Base-by-base conservation (phyloP, 2,113 vertebrate genomes). In the Melanerpes formicivorus region DNA sequence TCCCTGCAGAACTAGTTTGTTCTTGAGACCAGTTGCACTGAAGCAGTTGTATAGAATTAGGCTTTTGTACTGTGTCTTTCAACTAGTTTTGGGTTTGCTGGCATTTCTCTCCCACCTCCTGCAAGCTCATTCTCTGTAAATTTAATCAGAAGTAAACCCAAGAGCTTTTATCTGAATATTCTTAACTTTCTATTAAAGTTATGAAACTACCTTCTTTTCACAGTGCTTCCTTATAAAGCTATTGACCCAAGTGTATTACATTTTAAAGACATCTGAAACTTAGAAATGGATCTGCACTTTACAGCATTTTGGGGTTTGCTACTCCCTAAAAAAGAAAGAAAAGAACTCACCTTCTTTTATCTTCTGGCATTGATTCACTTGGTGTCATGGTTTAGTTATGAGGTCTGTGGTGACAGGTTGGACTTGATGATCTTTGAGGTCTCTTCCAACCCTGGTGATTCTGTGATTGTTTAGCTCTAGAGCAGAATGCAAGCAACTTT, bases 1-100 rank as follows among this genome's bases (percentile, higher is more conserved):
- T 87, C 88, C 85, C 84, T 15, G 63, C 80, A 95, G 86, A 85
- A 80, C 55, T 58, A 14, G 40, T 84, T 92, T 76, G 55, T 92
- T 88, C 29, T 77, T 69, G 44, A 86, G 59, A 80, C 75, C 22
- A 25, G 37, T 88, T 11, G 5, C 50, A 44, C 19, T 62, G 29
- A 87, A 87, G 66, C 40, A 77, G 29, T 40, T 71, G 54, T 37
- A 60, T 30, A 55, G 37, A 86, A 80, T 67, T 69, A 67, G 29
- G 21, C 8, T 62, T 83, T 90, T 74, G 85, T 56, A 58, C 60
- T 91, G 16, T 62, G 11, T 82, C 56, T 83, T 26, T 80, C 64
- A 82, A 21, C n/a, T 70, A 29, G 27, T 87, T 92, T 56, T 14
- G 59, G 11, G 27, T 84, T 84, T 86, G 10, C 22, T 60, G 26